Evolutionary conservation across 2,797 vertebrate genomes (phyloP), one percentile per base, ranked within the genome.

Genomic region (Eulemur albifrons): DNA sequence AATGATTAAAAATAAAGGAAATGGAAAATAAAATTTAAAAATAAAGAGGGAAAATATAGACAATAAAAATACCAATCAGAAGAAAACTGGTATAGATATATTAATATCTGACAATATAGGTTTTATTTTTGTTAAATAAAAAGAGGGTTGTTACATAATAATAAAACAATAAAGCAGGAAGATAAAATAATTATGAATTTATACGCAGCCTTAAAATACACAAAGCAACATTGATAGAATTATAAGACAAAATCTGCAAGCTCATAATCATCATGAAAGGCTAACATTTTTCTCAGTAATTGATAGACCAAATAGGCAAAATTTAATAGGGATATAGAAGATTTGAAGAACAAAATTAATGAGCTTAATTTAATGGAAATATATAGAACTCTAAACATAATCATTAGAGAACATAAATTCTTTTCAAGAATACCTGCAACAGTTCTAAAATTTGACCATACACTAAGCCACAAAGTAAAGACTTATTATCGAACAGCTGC

Each of bases 261-360:
- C 14, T 59, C 4, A 7, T 57, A 38, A 82, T 48, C 30, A 67
- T 67, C 59, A 30, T 63, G 40, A 21, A 35, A 65, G 12, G 59
- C 4, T 40, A 84, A 76, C 35, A 76, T 84, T 73, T 75, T 84
- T 54, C 14, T 54, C 35, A 67, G 45, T 76, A 89, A 83, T 32
- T 83, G 8, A 32, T 43, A 48, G 57, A 65, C n/a, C 25, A 50
- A 43, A 83, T n/a, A 65, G 54, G 27, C 45, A 92, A 84, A 43
- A 52, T 59, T 83, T 69, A 89, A 57, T 67, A 67, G 38, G 7
- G 14, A 35, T 57, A 32, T 38, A 48, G 59, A 88, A 83, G 59
- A 67, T 76, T 38, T 69, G 70, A 88, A 81, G 67, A 81, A 35
- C 67, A 88, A 83, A 89, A 89, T 81, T 72, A 72, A 88, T 76